phyloP scores from a whole-genome alignment of 2,888 invertebrate species.

The Arge pagana region DNA sequence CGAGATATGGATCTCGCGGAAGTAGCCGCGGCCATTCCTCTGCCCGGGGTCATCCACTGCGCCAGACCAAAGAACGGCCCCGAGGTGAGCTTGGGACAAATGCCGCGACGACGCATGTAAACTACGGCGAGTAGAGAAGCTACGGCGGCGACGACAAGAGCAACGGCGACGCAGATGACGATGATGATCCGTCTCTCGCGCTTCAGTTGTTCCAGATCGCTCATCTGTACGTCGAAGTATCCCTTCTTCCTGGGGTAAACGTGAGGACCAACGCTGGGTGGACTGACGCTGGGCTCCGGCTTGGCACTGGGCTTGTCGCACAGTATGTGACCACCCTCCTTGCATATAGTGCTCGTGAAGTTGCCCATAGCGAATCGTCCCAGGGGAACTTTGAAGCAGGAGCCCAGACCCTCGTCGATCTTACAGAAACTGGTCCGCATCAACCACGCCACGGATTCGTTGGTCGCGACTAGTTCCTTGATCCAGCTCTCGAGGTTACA shows the following conservation, averaged over 20 bases:
- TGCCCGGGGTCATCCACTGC: conserved; percentile 47
- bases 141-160: conserved; percentile 46
- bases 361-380: conserved; percentile 68
- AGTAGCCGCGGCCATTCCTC: conserved; percentile 58
- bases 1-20: conserved; percentile 67
- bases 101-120: conserved; percentile 51
- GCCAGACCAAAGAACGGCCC: conserved; percentile 45
- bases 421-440: conserved; percentile 68
- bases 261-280: conserved; percentile 54
- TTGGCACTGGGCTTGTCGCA: conserved; percentile 64
- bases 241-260: conserved; percentile 50
- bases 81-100: conserved; percentile 52
- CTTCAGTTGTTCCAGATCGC: conserved; percentile 50
- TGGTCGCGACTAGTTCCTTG: conserved; percentile 59
- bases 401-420: conserved; percentile 64
- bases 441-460: conserved; percentile 57
- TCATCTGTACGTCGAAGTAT: conserved; percentile 55
- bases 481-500: conserved; percentile 69
- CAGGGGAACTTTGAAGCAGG: conserved; percentile 69
- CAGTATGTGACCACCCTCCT: conserved; percentile 58
- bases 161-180: conserved; percentile 49
- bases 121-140: conserved; percentile 50
- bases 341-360: conserved; percentile 67
- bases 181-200: conserved; percentile 53
- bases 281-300: conserved; percentile 48